Evolutionary conservation across 1,140 invertebrate genomes (phyloP).

Genomic region (Daktulosphaira vitifoliae): DNA sequence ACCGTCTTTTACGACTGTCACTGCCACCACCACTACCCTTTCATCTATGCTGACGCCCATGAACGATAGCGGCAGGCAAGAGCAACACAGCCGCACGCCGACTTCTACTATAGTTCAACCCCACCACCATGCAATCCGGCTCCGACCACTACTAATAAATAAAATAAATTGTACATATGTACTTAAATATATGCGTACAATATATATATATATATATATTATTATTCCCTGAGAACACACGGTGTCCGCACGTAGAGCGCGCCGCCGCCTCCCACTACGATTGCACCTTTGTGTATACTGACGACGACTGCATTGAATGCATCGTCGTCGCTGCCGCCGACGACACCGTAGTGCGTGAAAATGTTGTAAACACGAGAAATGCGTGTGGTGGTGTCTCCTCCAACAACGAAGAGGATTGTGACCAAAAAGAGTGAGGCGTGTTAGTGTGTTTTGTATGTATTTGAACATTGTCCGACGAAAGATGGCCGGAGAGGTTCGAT

Average conservation of each 20-base stretch:
- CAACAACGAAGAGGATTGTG: too few relatives aligned
- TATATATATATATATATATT: too few relatives aligned
- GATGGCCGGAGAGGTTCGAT: slow-evolving; percentile 22
- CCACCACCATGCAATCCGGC: too few relatives aligned
- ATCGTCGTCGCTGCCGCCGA: neutral
- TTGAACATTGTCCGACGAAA: neutral
- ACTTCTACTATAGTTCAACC: too few relatives aligned
- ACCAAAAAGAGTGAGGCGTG: neutral
- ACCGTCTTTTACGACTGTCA: too few relatives aligned
- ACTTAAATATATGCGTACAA: too few relatives aligned
- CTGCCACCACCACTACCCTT: too few relatives aligned
- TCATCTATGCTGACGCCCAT: too few relatives aligned
- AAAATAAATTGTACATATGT: too few relatives aligned
- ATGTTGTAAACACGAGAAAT: slow-evolving; percentile 17
- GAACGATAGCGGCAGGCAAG: too few relatives aligned
- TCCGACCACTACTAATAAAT: too few relatives aligned
- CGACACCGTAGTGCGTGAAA: neutral
- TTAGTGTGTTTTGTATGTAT: neutral
- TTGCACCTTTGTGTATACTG: slow-evolving; percentile 16
- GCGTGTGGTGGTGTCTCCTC: neutral
- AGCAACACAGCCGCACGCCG: too few relatives aligned
- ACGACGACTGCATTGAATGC: slow-evolving; percentile 17
- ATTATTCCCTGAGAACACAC: neutral
- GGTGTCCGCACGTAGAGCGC: neutral
- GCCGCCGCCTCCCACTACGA: neutral